Conservation (phyloP, 2,888 invertebrate genomes). For the Drosophila maculinotata region DNA sequence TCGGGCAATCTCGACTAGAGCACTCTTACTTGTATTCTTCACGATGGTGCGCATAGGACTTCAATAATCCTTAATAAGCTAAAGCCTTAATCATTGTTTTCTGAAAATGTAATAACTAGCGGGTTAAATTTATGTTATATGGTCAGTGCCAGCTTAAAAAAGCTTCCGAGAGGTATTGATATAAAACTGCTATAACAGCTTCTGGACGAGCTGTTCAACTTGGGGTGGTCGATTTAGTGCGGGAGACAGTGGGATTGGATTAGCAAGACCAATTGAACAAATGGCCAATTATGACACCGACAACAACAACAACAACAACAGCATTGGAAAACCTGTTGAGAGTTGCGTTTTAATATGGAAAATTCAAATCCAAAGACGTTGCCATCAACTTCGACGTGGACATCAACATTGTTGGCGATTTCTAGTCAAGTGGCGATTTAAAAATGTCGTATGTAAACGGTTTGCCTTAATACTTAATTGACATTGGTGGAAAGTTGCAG, state of each 20-base stretch:
- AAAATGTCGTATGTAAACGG: slow-evolving; percentile 71
- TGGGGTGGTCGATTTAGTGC: slow-evolving; percentile 27
- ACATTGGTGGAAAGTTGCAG: slow-evolving; percentile 76
- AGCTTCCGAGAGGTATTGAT: background rate
- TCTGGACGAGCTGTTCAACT: background rate
- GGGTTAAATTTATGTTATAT: no score
- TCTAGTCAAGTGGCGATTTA: slow-evolving; percentile 40
- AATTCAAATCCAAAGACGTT: slow-evolving; percentile 52
- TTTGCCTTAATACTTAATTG: slow-evolving; percentile 75
- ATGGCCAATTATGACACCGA: slow-evolving; percentile 63
- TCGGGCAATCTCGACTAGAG: no score
- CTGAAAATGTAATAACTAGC: no score
- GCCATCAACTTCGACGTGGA: slow-evolving; percentile 8
- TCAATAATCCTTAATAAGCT: no score
- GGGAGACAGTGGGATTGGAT: slow-evolving; percentile 27
- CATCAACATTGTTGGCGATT: slow-evolving; percentile 21
- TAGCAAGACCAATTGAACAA: slow-evolving; percentile 54
- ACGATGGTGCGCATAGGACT: no score
- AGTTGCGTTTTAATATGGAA: slow-evolving; percentile 45
- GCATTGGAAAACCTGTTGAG: slow-evolving; percentile 40
- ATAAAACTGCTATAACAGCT: background rate
- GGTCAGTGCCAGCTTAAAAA: no score
- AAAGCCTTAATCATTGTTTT: no score
- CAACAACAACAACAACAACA: slow-evolving; percentile 26
- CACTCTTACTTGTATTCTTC: no score